Evolutionary conservation across 37 sponge, comb jelly and placozoan species (phyloP), one percentile per base, ranked within the genome.

Genomic region (Petrosia ficiformis): DNA sequence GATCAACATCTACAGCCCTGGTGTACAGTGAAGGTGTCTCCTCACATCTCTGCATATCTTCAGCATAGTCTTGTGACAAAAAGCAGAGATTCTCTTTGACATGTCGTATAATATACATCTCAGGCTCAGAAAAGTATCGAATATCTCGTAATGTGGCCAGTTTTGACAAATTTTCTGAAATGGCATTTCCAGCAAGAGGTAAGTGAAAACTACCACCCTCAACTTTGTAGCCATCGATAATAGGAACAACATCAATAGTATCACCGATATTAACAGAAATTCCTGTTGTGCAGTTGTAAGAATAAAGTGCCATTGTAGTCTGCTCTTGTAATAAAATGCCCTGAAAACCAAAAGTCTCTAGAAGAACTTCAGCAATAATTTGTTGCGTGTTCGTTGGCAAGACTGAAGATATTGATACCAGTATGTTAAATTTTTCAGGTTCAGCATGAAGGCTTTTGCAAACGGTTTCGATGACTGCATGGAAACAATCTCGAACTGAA

Each of bases 181-280:
- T 74, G 14, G 90, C 59, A 22, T 72, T 73, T 0, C 94, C 94
- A 19, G 90, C 90, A 71, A 78, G 75, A 6, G 90, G 90, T 4
- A 86, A 39, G 14, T 68, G 71, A 37, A 56, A 41, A 0, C 69
- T 44, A 1, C 94, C 90, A 71, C 78, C 75, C 10, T 89, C 90
- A 37, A 93, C 66, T 14, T 40, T 52, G 35, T 63, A 89, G 2
- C 94, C 94, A 63, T 89, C 87, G 48, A 86, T 75, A 26, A 89
- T 59, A 0, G 94, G 90, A 14, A 93, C 81, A n/a, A 93, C 63
- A 54, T 82, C 86, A 11, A 73, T 82, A 39, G 83, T 78, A 34
- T 93, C 90, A 5, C 94, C 94, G 39, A 89, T 75, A 39, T 93
- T 82, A 34, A 93, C 90, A 29, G 89, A 68, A 32, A 93, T 75